Conservation (phyloP, 2,888 invertebrate species). For the Apamea crenata region DNA sequence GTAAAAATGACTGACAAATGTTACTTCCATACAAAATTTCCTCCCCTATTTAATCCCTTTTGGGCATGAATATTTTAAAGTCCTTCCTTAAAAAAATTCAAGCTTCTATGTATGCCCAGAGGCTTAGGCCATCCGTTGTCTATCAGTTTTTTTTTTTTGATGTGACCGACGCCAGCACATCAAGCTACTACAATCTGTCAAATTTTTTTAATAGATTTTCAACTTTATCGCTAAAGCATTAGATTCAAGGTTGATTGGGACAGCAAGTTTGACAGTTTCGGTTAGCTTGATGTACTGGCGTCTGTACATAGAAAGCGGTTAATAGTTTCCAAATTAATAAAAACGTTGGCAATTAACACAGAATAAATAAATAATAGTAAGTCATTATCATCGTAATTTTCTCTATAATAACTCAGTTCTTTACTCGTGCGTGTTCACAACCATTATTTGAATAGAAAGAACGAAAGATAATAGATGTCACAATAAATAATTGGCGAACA, state of each 20-base stretch:
- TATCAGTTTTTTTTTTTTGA: too few species aligned
- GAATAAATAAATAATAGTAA: conserved; percentile 18
- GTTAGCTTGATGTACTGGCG: too few species aligned
- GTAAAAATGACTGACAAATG: too few species aligned
- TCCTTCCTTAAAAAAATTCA: background rate
- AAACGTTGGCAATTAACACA: conserved; percentile 39
- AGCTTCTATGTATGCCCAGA: background rate
- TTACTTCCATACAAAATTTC: background rate
- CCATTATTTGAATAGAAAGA: conserved; percentile 61
- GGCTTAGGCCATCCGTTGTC: background rate
- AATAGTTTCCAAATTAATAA: conserved; percentile 9
- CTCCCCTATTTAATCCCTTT: background rate
- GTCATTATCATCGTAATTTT: conserved; percentile 51
- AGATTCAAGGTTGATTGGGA: too few species aligned
- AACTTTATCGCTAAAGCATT: too few species aligned
- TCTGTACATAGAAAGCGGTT: background rate
- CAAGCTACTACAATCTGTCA: too few species aligned
- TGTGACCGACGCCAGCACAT: too few species aligned
- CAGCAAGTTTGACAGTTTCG: too few species aligned
- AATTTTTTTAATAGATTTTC: too few species aligned
- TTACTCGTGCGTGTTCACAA: conserved; percentile 61
- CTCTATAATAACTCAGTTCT: conserved; percentile 29
- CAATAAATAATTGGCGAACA: conserved; percentile 57
- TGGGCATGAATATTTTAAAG: background rate
- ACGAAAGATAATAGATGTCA: conserved; percentile 62